Base-by-base conservation (phyloP, 2,888 invertebrate genomes). In the Amblyjoppa proteus region DNA sequence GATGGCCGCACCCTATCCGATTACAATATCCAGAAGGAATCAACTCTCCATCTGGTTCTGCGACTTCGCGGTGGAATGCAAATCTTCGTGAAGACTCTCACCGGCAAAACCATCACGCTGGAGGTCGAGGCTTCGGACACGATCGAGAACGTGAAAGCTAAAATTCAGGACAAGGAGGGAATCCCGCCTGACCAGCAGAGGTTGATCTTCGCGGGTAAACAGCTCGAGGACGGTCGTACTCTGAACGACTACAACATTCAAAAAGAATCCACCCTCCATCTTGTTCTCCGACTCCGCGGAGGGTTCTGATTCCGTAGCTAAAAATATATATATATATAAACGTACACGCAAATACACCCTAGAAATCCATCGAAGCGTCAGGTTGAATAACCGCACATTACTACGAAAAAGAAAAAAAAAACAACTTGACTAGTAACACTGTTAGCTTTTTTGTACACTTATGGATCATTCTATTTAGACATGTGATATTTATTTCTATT, bases 251-350 rank as follows among this genome's bases (percentile, higher is more conserved):
- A 87, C 73, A 87, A 87, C 7, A 87, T 87, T 20, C 86, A 87
- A n/a, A 87, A 87, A 16, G 86, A 87, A 38, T 87, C 86, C 0
- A 87, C 84, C 0, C 82, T 87, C 6, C 86, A 86, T 58, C 28
- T 86, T n/a, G 86, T 86, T 0, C 71, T 86, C 0, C 70, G 86
- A 9, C 82, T 86, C 16, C 84, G 86, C 28, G 86, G 81, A 20
- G 81, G 81, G 66, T 41, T 84, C 25, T 71, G 25, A 80, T 66
- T 61, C 56, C 4, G 28, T 61, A 20, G 58, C 38, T 45, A 41
- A 69, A 41, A 28, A 34, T 5, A 34, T 45, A 51, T n/a, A 56
- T 64, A 64, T 66, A 69, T 51, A 61, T 11, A 11, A 11, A 13
- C 58, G 58, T 11, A 11, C 9, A 13, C 58, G 58, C 25, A 9